A percentile compares a stretch with the other conserved stretches of the same genome.
Evolutionary conservation across 2,797 vertebrate species (phyloP).

Genomic region (Nyctibius grandis): DNA sequence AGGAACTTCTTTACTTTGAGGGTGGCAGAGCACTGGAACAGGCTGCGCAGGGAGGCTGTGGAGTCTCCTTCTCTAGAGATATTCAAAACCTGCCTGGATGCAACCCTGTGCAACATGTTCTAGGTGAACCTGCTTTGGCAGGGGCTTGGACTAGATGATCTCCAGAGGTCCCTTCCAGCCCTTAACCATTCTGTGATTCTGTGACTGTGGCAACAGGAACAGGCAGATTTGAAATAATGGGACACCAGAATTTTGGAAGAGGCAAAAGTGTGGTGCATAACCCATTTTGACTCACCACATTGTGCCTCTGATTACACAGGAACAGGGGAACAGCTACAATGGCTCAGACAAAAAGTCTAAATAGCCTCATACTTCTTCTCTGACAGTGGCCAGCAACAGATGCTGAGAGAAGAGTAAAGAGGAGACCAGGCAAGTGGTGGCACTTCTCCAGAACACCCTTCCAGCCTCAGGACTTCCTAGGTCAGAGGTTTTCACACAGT

Average conservation of each 20-base stretch:
- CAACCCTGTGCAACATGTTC: no score
- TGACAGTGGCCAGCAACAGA: not conserved
- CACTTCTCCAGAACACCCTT: not conserved
- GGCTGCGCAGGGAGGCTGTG: no score
- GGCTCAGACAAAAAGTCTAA: not conserved
- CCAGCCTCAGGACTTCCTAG: not conserved
- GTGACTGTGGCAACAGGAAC: not conserved
- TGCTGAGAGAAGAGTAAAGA: not conserved
- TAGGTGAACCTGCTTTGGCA: no score
- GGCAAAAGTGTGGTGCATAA: not conserved
- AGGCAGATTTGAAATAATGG: not conserved
- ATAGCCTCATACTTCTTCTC: not conserved
- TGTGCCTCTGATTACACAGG: not conserved
- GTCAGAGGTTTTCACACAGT: not conserved
- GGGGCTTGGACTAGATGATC: no score
- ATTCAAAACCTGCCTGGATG: no score
- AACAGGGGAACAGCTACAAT: not conserved
- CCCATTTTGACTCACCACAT: not conserved
- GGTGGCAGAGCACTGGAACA: no score
- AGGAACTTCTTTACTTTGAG: no score
- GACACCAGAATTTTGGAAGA: not conserved
- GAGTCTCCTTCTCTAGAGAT: no score
- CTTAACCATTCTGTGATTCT: no score
- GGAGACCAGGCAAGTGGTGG: not conserved
- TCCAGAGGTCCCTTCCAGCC: no score